Evolutionary conservation across 2,888 invertebrate genomes (phyloP).

Genomic region (Dasypolia templi): DNA sequence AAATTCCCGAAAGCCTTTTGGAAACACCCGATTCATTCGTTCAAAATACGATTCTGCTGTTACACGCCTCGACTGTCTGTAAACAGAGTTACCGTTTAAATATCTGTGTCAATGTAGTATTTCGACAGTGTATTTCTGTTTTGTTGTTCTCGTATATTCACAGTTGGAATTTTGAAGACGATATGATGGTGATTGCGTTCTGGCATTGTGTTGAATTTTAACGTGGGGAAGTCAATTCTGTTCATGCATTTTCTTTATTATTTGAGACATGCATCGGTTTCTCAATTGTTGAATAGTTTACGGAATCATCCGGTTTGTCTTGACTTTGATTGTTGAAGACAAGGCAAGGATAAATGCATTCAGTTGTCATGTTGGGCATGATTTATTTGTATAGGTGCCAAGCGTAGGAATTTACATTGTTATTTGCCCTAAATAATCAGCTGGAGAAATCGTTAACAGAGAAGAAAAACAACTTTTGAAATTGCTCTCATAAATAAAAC

Average conservation of each 20-base stretch:
- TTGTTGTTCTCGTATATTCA: constrained; percentile 50
- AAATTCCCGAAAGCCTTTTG: constrained; percentile 46
- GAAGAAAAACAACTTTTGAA: constrained; percentile 1
- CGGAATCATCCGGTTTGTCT: constrained; percentile 34
- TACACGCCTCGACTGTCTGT: constrained; percentile 51
- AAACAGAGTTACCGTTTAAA: constrained; percentile 62
- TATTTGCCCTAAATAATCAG: constrained; percentile 21
- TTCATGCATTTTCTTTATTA: constrained; percentile 22
- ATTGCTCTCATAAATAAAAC: constrained; percentile 28
- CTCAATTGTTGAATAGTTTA: constrained; percentile 40
- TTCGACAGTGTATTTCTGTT: constrained; percentile 54
- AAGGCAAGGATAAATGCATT: constrained; percentile 39
- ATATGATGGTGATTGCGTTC: constrained; percentile 55
- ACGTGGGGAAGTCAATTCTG: constrained; percentile 23
- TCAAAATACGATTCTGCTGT: constrained; percentile 53
- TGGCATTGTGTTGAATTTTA: constrained; percentile 47
- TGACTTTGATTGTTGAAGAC: constrained; percentile 42
- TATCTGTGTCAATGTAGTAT: constrained; percentile 60
- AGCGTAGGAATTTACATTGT: constrained; percentile 14
- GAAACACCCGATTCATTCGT: constrained; percentile 60
- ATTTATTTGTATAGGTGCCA: constrained; percentile 49
- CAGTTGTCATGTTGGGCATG: constrained; percentile 37
- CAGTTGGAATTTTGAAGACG: constrained; percentile 56
- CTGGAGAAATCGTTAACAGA: constrained; percentile 18
- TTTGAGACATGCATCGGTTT: constrained; percentile 12